phyloP scores from a whole-genome alignment of 2,888 invertebrate species.

The Callyntrura sp. region DNA sequence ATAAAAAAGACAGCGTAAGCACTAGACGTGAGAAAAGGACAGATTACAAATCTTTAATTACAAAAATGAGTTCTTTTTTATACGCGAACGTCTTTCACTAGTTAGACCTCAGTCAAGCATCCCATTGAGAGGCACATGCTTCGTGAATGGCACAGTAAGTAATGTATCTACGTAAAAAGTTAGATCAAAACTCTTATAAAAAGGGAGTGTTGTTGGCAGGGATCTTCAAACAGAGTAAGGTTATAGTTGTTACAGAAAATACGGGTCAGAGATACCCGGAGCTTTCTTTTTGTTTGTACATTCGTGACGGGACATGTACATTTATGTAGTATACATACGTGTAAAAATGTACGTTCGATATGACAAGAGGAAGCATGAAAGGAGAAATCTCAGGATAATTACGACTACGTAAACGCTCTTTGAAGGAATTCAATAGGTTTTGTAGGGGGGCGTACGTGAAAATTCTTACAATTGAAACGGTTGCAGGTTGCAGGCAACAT shows the following conservation, averaged over 20 bases:
- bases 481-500: not conserved
- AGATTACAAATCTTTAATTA: constrained; percentile 78
- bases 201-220: not conserved
- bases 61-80: constrained; percentile 71
- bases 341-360: too few relatives aligned
- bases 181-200: not conserved
- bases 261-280: constrained; percentile 68
- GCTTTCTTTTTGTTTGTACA: not conserved
- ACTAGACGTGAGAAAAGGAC: constrained; percentile 74
- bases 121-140: constrained; percentile 43
- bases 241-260: constrained; percentile 33
- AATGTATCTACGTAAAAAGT: constrained; percentile 38
- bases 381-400: constrained; percentile 55
- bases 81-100: constrained; percentile 42
- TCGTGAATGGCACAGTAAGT: constrained; percentile 43
- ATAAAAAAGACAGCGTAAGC: constrained; percentile 53
- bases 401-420: constrained; percentile 28
- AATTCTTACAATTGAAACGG: too few relatives aligned
- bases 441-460: too few relatives aligned
- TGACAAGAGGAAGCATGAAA: not conserved
- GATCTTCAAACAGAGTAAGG: constrained; percentile 27
- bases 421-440: not conserved
- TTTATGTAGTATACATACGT: too few relatives aligned
- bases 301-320: not conserved
- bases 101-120: constrained; percentile 58